Base-by-base conservation (phyloP, 2,888 invertebrate genomes). In the Melieria crassipennis region DNA sequence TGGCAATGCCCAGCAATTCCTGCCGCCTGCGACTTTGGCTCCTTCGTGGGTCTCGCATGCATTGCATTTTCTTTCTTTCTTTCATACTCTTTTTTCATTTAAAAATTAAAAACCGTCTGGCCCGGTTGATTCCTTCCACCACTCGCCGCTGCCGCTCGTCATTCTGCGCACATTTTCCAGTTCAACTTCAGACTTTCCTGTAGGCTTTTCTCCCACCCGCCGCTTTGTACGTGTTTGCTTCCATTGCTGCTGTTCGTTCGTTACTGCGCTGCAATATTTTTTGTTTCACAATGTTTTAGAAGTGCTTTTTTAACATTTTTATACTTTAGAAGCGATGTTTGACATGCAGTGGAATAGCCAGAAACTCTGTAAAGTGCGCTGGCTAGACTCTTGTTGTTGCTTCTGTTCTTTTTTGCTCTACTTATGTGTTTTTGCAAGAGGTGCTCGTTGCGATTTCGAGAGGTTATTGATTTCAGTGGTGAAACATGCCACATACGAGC, bases 51-150 rank as follows among this genome's bases (percentile, higher is more conserved):
- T 30, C 30, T 30, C 30, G 30, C 30, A 1, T 30, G 30, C 30
- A 2, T 30, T 30, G 30, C 30, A 1, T 30, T 30, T 16, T 30
- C 6, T 56, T 65, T 60, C 7, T 30, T 56, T n/a, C 50, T 65
- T 43, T 50, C 65, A 56, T 52, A 56, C 56, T 52, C 60, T 74
- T 79, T 81, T 81, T 71, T 71, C 74, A 73, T 75, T 80, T 80
- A 74, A 81, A 78, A 79, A 78, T 80, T 80, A 75, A 82, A 78
- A 75, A 75, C 67, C 72, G 79, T 76, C 80, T 76, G 74, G 69
- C 11, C 30, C 10, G 43, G 50, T 52, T 50, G 55, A 9, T 46
- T 47, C 47, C 16, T 30, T 13, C 11, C 9, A 46, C n/a, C 63
- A 50, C 5, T 6, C 30, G 11, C 50, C 5, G 43, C 50, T 43